These are phyloP conservation scores for Drosophila kanapiae DNA, from an alignment of 1,140 invertebrate genomes.

Conservation along the genomic window DNA sequence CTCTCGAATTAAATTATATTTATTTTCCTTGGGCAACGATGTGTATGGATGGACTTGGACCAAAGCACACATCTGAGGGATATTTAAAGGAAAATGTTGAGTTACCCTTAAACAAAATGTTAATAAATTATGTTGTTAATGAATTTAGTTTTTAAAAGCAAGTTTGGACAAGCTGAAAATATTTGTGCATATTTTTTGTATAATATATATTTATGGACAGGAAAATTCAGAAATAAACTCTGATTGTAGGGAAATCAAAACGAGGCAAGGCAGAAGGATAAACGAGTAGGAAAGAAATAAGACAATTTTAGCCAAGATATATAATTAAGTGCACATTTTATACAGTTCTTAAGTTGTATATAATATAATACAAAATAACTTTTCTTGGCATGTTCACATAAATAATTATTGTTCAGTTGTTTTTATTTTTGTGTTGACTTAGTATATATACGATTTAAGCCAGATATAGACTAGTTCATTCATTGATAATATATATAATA, in stretches of 20 bases:
- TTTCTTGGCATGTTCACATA: not conserved
- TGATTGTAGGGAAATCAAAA: not conserved
- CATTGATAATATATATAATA: slow-evolving; percentile 1
- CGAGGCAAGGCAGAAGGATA: not conserved
- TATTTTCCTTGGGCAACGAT: not conserved
- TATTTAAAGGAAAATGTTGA: no score
- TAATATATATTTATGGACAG: no score
- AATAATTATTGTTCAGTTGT: not conserved
- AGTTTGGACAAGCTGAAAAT: no score
- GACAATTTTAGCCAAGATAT: not conserved
- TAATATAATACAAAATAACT: not conserved
- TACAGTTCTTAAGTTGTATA: not conserved
- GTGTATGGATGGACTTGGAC: slow-evolving; percentile 2
- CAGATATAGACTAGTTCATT: not conserved
- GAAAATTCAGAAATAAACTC: not conserved
- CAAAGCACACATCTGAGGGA: not conserved
- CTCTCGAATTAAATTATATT: slow-evolving; percentile 2
- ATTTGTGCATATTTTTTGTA: no score
- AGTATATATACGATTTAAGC: not conserved
- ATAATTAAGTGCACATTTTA: not conserved
- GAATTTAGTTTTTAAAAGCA: no score
- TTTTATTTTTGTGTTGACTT: not conserved
- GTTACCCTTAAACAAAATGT: no score
- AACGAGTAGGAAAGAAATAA: not conserved
- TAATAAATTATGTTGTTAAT: no score